Conservation (phyloP, 2,113 vertebrate genomes). For the Holacanthus passer region DNA sequence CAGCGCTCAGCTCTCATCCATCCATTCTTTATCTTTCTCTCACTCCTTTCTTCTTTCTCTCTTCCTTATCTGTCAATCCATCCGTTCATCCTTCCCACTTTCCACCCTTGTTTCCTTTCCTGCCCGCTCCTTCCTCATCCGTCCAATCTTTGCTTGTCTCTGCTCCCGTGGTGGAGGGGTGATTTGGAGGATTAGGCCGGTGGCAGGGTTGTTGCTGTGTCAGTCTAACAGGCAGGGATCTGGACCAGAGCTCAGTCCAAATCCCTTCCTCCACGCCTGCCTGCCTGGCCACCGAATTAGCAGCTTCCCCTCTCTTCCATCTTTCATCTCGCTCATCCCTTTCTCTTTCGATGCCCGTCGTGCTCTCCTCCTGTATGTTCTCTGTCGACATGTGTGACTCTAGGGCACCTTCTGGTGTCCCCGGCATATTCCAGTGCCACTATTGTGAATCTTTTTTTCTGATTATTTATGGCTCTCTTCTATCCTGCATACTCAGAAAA, state of each 20-base stretch:
- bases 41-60: constrained; percentile 21
- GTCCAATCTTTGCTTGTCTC: constrained; percentile 60
- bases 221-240: constrained; percentile 80
- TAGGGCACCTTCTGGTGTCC: constrained; percentile 23
- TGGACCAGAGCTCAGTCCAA: constrained; percentile 79
- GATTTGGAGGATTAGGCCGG: constrained; percentile 79
- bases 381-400: constrained; percentile 20
- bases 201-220: constrained; percentile 81
- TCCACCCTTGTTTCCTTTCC: constrained; percentile 29
- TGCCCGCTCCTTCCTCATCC: constrained; percentile 15
- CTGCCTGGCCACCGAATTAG: constrained; percentile 73
- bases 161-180: constrained; percentile 71
- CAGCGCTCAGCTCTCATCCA: constrained; percentile 19
- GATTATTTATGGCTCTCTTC: constrained; percentile 19
- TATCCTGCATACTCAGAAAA: constrained; percentile 11
- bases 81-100: not conserved
- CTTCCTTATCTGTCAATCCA: constrained; percentile 1
- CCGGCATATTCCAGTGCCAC: not conserved
- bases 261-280: constrained; percentile 79
- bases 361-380: constrained; percentile 36
- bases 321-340: constrained; percentile 65
- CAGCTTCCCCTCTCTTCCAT: constrained; percentile 59
- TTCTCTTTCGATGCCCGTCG: constrained; percentile 39
- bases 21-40: constrained; percentile 27
- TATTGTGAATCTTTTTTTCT: constrained; percentile 34